These are phyloP conservation scores for Tupaia chinensis DNA, from an alignment of 2,113 vertebrate species.

Conservation along the genomic window DNA sequence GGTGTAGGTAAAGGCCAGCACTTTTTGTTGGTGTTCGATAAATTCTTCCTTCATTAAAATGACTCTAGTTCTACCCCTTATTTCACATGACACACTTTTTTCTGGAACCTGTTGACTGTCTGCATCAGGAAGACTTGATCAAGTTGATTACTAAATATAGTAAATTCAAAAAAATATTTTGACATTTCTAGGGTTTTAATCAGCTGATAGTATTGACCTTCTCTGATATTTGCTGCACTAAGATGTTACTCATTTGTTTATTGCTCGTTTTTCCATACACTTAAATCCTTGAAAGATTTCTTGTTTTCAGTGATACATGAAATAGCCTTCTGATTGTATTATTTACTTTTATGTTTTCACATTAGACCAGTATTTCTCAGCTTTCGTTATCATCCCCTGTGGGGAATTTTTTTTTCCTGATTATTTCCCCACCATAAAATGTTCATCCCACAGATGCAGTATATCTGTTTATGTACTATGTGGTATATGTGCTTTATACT, in stretches of 20 bases:
- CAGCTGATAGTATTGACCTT: not conserved
- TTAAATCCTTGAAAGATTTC: not conserved
- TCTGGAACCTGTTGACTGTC: not conserved
- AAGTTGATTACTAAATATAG: not conserved
- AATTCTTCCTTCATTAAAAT: not conserved
- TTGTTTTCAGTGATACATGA: not conserved
- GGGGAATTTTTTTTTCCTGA: not conserved
- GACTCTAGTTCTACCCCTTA: fast-evolving
- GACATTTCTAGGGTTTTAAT: not conserved
- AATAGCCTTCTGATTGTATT: not conserved
- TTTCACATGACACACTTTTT: not conserved
- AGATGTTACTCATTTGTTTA: not conserved
- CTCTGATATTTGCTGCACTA: not conserved
- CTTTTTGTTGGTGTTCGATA: not conserved
- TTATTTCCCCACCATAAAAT: not conserved
- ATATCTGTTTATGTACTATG: not conserved
- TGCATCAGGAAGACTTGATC: not conserved
- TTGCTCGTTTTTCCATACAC: not conserved
- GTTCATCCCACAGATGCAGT: not conserved
- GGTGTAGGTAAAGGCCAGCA: not conserved
- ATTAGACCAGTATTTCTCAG: not conserved
- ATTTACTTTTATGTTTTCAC: not conserved
- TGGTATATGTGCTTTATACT: not conserved
- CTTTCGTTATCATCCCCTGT: not conserved
- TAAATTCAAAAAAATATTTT: too few species aligned